These are phyloP conservation scores for Helicolenus hilgendorfi DNA, from an alignment of 2,797 vertebrate genomes.

Conservation along the genomic window DNA sequence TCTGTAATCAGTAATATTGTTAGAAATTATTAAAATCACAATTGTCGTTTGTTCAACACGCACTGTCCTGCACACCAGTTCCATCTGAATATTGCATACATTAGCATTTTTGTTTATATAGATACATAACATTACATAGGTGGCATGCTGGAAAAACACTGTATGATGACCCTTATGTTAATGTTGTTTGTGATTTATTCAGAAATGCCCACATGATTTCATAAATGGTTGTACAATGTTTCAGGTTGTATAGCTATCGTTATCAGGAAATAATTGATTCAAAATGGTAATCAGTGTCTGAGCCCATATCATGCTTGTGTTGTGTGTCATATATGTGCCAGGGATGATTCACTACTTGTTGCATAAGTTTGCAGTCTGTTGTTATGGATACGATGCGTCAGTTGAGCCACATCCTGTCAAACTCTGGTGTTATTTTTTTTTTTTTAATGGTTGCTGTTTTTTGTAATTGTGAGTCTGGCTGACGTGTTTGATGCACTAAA, in stretches of 20 bases:
- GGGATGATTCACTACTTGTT: slow-evolving; percentile 19
- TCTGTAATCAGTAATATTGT: neutral
- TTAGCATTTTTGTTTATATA: neutral
- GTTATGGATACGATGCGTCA: neutral
- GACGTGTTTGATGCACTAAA: neutral
- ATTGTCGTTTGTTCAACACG: neutral
- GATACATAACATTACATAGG: neutral
- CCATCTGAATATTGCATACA: neutral
- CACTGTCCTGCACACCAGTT: neutral
- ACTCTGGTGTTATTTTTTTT: neutral
- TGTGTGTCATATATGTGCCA: neutral
- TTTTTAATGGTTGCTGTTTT: neutral
- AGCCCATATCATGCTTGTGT: neutral
- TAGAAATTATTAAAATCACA: neutral
- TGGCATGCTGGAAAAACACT: neutral
- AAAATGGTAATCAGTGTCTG: neutral
- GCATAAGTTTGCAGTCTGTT: neutral
- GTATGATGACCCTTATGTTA: too few species aligned
- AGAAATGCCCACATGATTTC: neutral
- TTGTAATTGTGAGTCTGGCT: neutral
- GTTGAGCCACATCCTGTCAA: neutral
- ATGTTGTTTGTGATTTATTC: neutral
- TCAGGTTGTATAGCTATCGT: neutral
- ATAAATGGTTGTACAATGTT: neutral
- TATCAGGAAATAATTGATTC: neutral